Evolutionary conservation across 2,113 vertebrate genomes (phyloP).

Genomic region (Dasyurus viverrinus): DNA sequence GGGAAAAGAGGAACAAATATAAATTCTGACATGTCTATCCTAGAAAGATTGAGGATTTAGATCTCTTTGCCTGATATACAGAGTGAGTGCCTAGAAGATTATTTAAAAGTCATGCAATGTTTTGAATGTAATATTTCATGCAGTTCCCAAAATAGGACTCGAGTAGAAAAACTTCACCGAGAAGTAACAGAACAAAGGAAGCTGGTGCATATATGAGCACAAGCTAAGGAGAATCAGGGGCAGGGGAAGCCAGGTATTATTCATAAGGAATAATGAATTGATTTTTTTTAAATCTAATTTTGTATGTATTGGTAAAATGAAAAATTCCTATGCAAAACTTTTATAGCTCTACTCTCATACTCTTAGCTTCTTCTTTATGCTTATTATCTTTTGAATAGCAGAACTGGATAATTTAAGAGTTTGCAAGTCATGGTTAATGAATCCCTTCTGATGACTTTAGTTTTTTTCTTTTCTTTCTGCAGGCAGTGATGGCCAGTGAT

Average conservation of each 20-base stretch:
- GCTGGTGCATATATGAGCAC: neutral
- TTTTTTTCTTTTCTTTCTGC: conserved; percentile 34
- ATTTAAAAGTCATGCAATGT: neutral
- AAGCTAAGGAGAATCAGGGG: neutral
- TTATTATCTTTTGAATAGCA: neutral
- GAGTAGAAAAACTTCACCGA: neutral
- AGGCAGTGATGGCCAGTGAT: conserved; percentile 92
- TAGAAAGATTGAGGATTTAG: neutral
- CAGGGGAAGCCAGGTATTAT: neutral
- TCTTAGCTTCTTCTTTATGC: neutral
- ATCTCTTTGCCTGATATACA: neutral
- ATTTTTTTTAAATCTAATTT: neutral
- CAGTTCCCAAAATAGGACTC: neutral
- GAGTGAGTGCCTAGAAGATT: neutral
- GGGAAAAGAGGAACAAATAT: neutral
- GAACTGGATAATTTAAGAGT: neutral
- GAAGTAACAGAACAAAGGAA: neutral
- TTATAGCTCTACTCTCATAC: neutral
- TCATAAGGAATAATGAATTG: neutral
- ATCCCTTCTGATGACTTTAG: neutral
- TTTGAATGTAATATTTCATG: neutral
- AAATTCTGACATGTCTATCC: neutral
- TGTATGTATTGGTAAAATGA: neutral
- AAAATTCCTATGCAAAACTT: neutral
- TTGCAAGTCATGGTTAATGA: fast-evolving